These are phyloP conservation scores for Spinus pinus DNA, from an alignment of 2,797 vertebrate species.

Conservation along the genomic window DNA sequence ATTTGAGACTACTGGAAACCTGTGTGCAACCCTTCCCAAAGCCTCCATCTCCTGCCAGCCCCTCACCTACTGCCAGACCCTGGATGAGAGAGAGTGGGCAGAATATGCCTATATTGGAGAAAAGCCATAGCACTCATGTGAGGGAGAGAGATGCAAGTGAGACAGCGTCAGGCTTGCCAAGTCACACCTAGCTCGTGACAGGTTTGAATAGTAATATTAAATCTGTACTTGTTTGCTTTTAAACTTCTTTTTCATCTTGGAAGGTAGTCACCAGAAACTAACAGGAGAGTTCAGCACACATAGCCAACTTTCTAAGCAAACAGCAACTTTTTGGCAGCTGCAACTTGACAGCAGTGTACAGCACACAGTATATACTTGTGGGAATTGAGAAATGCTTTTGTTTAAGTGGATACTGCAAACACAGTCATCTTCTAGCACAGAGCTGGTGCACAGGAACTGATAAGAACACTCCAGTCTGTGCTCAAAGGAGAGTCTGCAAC, in stretches of 20 bases:
- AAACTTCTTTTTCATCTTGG: not conserved
- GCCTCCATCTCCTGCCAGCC: not conserved
- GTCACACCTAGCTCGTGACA: accelerated
- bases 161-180: not conserved
- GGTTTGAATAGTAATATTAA: not conserved
- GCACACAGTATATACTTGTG: not conserved
- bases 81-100: not conserved
- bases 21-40: not conserved
- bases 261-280: not conserved
- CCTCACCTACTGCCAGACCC: not conserved
- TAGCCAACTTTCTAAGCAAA: not conserved
- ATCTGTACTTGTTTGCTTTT: not conserved
- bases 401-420: not conserved
- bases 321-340: not conserved
- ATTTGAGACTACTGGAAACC: accelerated
- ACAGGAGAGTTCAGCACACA: not conserved
- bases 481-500: not conserved
- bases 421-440: not conserved
- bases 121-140: accelerated
- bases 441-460: not conserved
- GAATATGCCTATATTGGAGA: not conserved
- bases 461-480: not conserved
- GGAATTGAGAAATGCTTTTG: not conserved
- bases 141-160: not conserved
- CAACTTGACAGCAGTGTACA: not conserved